Evolutionary conservation across 2,888 invertebrate genomes (phyloP), one percentile per base, ranked within the genome.

Genomic region (Leucozona laternaria): DNA sequence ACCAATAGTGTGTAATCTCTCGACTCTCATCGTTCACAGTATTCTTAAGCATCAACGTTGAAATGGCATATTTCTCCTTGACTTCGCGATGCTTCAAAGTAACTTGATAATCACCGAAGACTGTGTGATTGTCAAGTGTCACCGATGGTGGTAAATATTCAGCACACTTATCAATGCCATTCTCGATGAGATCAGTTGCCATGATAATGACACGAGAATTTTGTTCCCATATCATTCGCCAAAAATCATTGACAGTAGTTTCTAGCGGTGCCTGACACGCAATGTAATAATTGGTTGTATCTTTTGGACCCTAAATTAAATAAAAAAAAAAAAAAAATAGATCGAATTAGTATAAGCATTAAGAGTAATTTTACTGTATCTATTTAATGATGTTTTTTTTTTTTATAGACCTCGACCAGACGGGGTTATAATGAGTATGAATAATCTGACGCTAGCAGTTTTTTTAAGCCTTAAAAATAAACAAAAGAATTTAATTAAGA

Each of bases 191-290:
- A 92, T 97, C 97, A 0, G 98, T 98, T 40, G 98, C 94, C 97
- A 98, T 98, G 83, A 98, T 95, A 88, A 98, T 95, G 50, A 97
- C 96, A 89, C 97, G 95, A 15, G 95, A 95, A 92, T 98, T 97
- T 91, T 98, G 98, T 90, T 98, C 98, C 98, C 98, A 98, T 68
- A 98, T 95, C 98, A 98, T 98, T 55, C 97, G 94, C 98, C 98
- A 98, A 92, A 98, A 98, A 93, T 98, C 98, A 37, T 94, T 94
- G 0, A 97, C 95, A 0, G 98, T 98, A 88, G 95, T 95, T 78
- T 96, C 95, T 88, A 98, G 93, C 0, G 98, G 98, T 11, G 97
- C 98, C 93, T 98, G 98, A 89, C 97, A 97, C 20, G 97, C 97
- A 43, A 98, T 97, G 93, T 98, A 98, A 91, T 96, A 97, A 90